phyloP scores from a whole-genome alignment of 2,797 vertebrate genomes.

The Phrynocephalus forsythii region DNA sequence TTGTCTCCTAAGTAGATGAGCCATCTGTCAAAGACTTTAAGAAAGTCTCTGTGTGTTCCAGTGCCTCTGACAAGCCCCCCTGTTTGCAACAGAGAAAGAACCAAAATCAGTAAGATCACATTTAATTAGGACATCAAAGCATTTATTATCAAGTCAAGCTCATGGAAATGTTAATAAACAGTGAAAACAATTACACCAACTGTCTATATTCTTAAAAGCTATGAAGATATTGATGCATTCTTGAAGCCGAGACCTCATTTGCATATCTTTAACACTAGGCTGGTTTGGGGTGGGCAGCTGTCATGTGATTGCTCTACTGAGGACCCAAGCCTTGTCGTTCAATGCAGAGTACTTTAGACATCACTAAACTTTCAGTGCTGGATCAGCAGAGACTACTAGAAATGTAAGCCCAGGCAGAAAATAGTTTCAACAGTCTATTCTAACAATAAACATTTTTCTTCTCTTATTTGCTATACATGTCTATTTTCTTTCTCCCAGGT shows the following conservation, averaged over 20 bases:
- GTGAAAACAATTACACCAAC: conserved; percentile 56
- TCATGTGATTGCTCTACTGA: background rate
- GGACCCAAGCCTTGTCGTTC: background rate
- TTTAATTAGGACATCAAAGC: conserved; percentile 84
- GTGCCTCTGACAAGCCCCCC: conserved; percentile 87
- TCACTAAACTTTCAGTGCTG: background rate
- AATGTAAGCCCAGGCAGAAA: conserved; percentile 8
- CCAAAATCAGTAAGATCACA: conserved; percentile 82
- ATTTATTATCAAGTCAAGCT: conserved; percentile 77
- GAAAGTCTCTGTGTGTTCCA: conserved; percentile 84
- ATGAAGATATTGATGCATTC: background rate
- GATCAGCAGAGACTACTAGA: background rate
- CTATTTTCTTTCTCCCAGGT: background rate
- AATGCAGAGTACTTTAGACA: background rate
- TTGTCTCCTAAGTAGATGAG: conserved; percentile 73
- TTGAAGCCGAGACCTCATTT: background rate
- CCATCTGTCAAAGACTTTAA: conserved; percentile 85
- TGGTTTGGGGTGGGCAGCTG: background rate
- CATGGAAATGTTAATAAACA: conserved; percentile 75
- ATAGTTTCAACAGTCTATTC: background rate
- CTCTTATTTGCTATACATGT: background rate
- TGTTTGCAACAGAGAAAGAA: conserved; percentile 86
- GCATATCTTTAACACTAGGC: background rate
- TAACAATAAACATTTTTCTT: background rate
- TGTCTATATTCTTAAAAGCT: conserved; percentile 8